A percentile compares a stretch with the other conserved stretches of the same genome.
Conservation (phyloP, 2,113 vertebrate species). For the Sphaerodactylus townsendi region DNA sequence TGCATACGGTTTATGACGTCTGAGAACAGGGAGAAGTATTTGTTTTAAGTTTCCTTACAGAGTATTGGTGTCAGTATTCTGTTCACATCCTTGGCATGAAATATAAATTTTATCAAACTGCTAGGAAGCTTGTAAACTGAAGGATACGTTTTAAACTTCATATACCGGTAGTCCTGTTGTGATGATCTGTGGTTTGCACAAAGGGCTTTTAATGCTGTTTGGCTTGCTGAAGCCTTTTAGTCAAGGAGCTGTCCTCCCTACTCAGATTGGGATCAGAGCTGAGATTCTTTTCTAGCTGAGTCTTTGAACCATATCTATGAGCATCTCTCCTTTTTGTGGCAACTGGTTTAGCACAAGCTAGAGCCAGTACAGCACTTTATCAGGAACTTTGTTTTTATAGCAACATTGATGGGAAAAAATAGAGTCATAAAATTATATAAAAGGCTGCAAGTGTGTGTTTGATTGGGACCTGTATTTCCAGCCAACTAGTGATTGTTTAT, state of each 20-base stretch:
- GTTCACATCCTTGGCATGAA: neutral
- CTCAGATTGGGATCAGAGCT: slow-evolving; percentile 15
- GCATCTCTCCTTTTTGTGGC: slow-evolving; percentile 18
- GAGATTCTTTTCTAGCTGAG: slow-evolving; percentile 22
- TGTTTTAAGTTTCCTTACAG: neutral
- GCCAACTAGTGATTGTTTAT: slow-evolving; percentile 48
- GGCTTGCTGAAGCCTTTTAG: neutral
- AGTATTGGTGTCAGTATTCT: neutral
- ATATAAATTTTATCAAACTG: slow-evolving; percentile 1
- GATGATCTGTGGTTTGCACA: slow-evolving; percentile 1
- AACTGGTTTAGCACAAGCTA: slow-evolving; percentile 37
- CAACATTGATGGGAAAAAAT: slow-evolving; percentile 18
- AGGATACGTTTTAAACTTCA: neutral
- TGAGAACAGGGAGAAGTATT: neutral
- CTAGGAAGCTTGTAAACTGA: neutral
- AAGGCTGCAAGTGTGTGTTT: slow-evolving; percentile 11
- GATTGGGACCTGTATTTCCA: slow-evolving; percentile 30
- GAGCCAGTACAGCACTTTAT: slow-evolving; percentile 43
- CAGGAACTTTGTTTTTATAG: slow-evolving; percentile 26
- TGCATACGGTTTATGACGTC: neutral
- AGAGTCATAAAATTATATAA: slow-evolving; percentile 45
- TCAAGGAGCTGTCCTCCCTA: slow-evolving; percentile 39
- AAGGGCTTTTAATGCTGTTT: slow-evolving; percentile 28
- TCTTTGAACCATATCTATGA: slow-evolving; percentile 36
- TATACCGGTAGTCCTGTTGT: neutral